Evolutionary conservation across 1,140 invertebrate genomes (phyloP).

Genomic region (Hylaeus anthracinus): DNA sequence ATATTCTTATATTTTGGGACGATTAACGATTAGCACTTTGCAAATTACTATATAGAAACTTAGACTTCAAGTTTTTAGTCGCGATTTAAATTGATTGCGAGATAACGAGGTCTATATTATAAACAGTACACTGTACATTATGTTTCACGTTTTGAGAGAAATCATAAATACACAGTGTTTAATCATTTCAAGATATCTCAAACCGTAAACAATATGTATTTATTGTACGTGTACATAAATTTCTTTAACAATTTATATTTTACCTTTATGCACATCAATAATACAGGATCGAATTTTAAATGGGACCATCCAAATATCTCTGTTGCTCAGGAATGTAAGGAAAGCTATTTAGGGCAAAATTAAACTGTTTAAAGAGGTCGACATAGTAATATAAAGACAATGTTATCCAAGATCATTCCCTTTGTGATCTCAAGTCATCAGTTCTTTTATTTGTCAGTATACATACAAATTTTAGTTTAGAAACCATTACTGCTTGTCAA

Average conservation of each 20-base stretch:
- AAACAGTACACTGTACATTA: conserved; percentile 18
- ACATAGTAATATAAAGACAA: too few relatives aligned
- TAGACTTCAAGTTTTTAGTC: background rate
- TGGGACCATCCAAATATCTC: too few relatives aligned
- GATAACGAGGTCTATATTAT: conserved; percentile 9
- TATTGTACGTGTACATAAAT: conserved; percentile 23
- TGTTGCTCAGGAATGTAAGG: too few relatives aligned
- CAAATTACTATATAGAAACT: background rate
- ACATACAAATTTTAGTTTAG: too few relatives aligned
- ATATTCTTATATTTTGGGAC: background rate
- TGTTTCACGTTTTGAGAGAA: conserved; percentile 6
- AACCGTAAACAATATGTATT: conserved; percentile 31
- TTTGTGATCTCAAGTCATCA: too few relatives aligned
- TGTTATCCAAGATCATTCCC: too few relatives aligned
- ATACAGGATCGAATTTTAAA: background rate
- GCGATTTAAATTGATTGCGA: conserved; percentile 34
- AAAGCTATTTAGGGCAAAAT: too few relatives aligned
- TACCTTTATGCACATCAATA: background rate
- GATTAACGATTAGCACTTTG: too few relatives aligned
- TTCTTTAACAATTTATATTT: conserved; percentile 23
- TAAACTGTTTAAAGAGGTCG: too few relatives aligned
- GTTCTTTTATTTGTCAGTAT: too few relatives aligned
- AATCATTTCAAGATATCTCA: conserved; percentile 33
- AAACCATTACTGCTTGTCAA: too few relatives aligned
- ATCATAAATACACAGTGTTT: conserved; percentile 4